phyloP scores from a whole-genome alignment of 1,140 invertebrate genomes.

The Drusus annulatus region DNA sequence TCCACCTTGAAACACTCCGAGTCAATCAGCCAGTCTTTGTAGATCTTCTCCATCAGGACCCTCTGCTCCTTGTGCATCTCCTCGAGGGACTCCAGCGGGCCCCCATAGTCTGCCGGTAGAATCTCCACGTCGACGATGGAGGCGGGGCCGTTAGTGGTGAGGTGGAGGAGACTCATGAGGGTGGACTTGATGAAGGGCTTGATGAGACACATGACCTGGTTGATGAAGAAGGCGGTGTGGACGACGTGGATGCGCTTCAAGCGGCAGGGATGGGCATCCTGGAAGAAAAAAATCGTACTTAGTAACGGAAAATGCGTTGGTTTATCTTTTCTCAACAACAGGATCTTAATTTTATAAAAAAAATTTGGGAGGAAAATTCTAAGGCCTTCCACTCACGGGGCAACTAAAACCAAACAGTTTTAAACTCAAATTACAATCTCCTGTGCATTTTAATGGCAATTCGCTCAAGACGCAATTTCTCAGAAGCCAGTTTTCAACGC shows the following conservation, averaged over 20 bases:
- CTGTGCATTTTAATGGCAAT: no score
- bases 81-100: conserved; percentile 65
- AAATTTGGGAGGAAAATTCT: no score
- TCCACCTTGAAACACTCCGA: conserved; percentile 68
- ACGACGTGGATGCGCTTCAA: conserved; percentile 75
- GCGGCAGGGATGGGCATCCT: conserved; percentile 75
- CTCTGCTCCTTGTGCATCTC: conserved; percentile 68
- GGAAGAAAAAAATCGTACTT: conserved; percentile 56
- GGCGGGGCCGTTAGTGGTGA: conserved; percentile 68
- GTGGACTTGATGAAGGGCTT: conserved; percentile 74
- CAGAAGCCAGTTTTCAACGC: no score
- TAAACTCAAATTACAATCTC: no score
- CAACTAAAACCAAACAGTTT: no score
- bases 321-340: no score
- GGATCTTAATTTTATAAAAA: no score
- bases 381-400: no score
- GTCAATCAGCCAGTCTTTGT: conserved; percentile 70
- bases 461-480: no score
- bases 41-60: conserved; percentile 67
- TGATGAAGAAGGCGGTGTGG: conserved; percentile 75
- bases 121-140: conserved; percentile 67
- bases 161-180: conserved; percentile 72
- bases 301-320: no score
- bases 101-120: conserved; percentile 70
- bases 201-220: conserved; percentile 75